Percentiles rank a stretch among this genome's conserved stretches.
phyloP scores from a whole-genome alignment of 2,888 invertebrate genomes.

The Philaethria dido region DNA sequence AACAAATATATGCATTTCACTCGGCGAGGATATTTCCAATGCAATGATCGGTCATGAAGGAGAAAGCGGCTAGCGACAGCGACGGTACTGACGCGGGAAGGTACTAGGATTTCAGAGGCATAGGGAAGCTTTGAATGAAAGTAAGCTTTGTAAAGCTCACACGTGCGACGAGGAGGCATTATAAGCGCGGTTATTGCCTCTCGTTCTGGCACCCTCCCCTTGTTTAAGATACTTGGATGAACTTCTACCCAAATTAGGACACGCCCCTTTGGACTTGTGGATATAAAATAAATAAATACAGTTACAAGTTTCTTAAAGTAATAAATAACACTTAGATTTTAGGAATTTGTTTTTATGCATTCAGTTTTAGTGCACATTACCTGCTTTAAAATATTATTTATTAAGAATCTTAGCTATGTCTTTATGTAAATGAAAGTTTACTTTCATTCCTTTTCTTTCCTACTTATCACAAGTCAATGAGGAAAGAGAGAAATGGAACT shows the following conservation, averaged over 20 bases:
- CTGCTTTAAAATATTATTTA: neutral
- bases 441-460: neutral
- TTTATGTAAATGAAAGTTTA: neutral
- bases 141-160: conserved; percentile 71
- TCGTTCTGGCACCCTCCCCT: conserved; percentile 53
- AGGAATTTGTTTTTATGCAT: too few species aligned
- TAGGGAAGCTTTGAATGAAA: conserved; percentile 50
- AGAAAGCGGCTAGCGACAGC: conserved; percentile 83
- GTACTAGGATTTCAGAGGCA: conserved; percentile 65
- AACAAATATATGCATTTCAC: conserved; percentile 46
- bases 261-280: neutral
- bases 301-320: neutral
- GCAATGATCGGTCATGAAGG: conserved; percentile 66
- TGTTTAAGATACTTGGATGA: conserved; percentile 43
- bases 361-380: too few species aligned
- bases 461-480: neutral
- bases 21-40: conserved; percentile 48
- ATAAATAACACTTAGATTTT: too few species aligned
- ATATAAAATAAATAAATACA: neutral
- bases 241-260: neutral
- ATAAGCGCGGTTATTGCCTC: conserved; percentile 53
- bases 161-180: conserved; percentile 62
- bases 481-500: neutral
- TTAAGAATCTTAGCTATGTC: neutral
- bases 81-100: conserved; percentile 77